A percentile compares a stretch with the other conserved stretches of the same genome.
These are phyloP conservation scores for Charanyca ferruginea DNA, from an alignment of 2,888 invertebrate genomes.

Conservation along the genomic window DNA sequence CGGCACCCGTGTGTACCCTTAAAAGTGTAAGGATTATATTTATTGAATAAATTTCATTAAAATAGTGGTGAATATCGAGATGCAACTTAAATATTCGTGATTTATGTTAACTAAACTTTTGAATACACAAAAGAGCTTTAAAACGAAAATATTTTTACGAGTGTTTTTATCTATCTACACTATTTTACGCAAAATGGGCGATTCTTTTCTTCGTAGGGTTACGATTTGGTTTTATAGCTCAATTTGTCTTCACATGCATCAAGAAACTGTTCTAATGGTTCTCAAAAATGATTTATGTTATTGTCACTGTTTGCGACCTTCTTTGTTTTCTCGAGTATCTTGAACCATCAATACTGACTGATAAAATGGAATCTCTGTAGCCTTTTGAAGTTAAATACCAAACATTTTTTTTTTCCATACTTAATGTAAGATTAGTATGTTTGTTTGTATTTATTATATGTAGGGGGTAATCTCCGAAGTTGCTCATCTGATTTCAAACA, in stretches of 20 bases:
- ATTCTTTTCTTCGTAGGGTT: conserved; percentile 27
- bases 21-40: too few relatives aligned
- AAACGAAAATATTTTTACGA: conserved; percentile 7
- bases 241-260: conserved; percentile 50
- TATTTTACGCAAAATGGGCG: conserved; percentile 37
- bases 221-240: conserved; percentile 50
- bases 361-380: too few relatives aligned
- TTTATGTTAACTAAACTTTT: not conserved
- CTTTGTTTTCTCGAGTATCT: not conserved
- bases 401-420: too few relatives aligned
- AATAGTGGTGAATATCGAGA: not conserved
- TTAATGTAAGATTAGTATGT: too few relatives aligned
- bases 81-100: not conserved
- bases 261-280: conserved; percentile 20
- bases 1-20: too few relatives aligned
- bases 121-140: not conserved
- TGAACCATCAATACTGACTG: not conserved
- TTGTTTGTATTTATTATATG: too few relatives aligned
- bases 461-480: too few relatives aligned
- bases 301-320: conserved; percentile 11
- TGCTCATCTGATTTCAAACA: too few relatives aligned
- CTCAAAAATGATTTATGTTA: conserved; percentile 32
- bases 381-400: too few relatives aligned
- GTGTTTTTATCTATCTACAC: conserved; percentile 7
- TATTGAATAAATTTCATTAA: not conserved